Evolutionary conservation across 2,113 vertebrate species (phyloP), one percentile per base, ranked within the genome.

Genomic region (Nettapus auritus): DNA sequence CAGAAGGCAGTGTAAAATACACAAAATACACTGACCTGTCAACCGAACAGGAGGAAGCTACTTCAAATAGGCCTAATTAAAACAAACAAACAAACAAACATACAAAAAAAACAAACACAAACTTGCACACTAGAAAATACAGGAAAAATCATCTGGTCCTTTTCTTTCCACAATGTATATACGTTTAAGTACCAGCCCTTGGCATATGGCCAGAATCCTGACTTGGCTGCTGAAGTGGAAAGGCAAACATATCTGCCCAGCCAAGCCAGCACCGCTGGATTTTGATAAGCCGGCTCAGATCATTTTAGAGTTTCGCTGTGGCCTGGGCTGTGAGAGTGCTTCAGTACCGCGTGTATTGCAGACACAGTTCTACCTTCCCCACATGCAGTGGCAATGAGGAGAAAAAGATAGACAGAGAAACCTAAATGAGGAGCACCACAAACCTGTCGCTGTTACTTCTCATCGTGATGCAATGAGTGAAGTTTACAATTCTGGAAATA

Each of bases 31-130:
- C 57, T 62, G 53, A 90, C 74, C 84, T 81, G 75, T 80, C 82
- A 94, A 73, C 34, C 67, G 42, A 92, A 81, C 4, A 89, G 69
- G 64, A 93, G 66, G 79, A 92, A 93, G 19, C 46, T 86, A 96
- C 75, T 91, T 88, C 79, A 96, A 91, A 83, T 75, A 42, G 53
- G 12, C 14, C 36, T 25, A 82, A 88, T 91, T 77, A n/a, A 80
- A 89, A 87, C 70, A 55, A 17, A 66, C 60, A 56, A 18, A 42
- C 13, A 44, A 17, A 44, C 40, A 40, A 40, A 40, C 40, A 40
- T n/a, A 18, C 7, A 80, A 90, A 87, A 77, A 55, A 22, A 62
- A 64, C 56, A 50, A 46, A 22, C 26, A 20, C 23, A 38, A 81
- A 8, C 19, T 46, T 12, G 0, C 42, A 31, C 31, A 33, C 53